Conservation (phyloP, 2,797 vertebrate genomes). For the Catharus ustulatus region DNA sequence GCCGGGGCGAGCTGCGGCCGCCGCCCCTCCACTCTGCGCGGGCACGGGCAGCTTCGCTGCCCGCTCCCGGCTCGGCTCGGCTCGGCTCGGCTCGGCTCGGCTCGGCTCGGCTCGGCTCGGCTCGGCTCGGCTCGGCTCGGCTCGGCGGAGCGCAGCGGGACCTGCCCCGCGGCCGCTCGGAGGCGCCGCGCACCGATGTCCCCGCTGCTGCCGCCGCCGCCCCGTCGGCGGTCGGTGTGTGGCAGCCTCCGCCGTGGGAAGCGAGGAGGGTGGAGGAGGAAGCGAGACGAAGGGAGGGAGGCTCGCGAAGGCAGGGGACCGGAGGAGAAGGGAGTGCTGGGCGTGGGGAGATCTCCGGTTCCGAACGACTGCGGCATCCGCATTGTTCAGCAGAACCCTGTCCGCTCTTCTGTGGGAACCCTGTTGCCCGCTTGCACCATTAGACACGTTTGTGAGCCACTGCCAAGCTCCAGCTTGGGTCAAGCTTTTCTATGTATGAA, state of each 20-base stretch:
- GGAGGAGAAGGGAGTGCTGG: rapidly evolving
- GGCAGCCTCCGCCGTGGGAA: not conserved
- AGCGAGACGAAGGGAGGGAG: not conserved
- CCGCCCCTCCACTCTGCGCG: not conserved
- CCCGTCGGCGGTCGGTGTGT: not conserved
- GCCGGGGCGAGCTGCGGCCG: not conserved
- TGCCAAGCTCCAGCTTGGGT: too few relatives aligned
- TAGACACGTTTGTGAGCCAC: rapidly evolving
- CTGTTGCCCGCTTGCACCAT: rapidly evolving
- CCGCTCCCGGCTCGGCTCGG: not conserved
- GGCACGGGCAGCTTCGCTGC: too few relatives aligned
- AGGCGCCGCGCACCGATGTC: not conserved
- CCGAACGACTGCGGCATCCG: rapidly evolving
- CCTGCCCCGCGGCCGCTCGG: not conserved
- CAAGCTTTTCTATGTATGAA: rapidly evolving
- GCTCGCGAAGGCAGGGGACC: too few relatives aligned
- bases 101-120: too few relatives aligned
- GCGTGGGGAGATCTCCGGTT: rapidly evolving
- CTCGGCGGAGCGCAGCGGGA: too few relatives aligned
- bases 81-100: too few relatives aligned
- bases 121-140: too few relatives aligned
- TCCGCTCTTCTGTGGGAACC: rapidly evolving
- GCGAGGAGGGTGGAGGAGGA: not conserved
- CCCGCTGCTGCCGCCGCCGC: not conserved
- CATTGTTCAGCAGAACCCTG: rapidly evolving